Percentiles rank a stretch among this genome's conserved stretches.
These are phyloP conservation scores for Casuarius casuarius DNA, from an alignment of 2,113 vertebrate species.

Conservation along the genomic window DNA sequence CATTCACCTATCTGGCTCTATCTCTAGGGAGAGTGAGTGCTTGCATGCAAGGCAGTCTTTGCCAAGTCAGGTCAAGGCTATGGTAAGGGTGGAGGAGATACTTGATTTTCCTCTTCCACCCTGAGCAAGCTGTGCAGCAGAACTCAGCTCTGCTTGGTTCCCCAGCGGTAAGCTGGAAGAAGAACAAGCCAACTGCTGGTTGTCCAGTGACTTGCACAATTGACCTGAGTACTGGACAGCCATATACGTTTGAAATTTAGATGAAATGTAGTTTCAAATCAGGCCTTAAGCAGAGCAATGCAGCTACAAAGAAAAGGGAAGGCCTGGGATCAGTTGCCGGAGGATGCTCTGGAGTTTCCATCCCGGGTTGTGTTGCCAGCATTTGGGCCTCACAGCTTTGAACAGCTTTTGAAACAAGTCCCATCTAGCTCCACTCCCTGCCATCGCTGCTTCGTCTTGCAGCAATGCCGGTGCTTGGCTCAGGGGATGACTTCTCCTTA, in stretches of 20 bases:
- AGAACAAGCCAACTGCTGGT: background rate
- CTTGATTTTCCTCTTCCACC: background rate
- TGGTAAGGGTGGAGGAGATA: background rate
- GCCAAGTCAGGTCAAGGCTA: background rate
- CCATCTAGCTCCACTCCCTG: fast-evolving
- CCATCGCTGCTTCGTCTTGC: background rate
- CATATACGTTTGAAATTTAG: too few species aligned
- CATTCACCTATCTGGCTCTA: background rate
- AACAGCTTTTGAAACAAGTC: background rate
- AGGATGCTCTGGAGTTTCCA: background rate
- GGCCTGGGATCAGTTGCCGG: background rate
- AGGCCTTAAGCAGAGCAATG: background rate
- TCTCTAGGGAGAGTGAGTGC: background rate
- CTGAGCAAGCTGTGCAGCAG: background rate
- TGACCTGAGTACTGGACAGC: background rate
- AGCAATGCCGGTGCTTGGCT: background rate
- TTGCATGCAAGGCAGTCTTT: background rate
- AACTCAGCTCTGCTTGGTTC: background rate
- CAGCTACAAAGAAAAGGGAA: background rate
- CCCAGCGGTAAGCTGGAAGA: background rate
- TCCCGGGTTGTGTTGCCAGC: background rate
- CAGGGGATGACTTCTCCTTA: background rate
- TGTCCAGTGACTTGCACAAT: background rate
- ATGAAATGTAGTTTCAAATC: background rate
- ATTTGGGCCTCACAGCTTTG: background rate